A percentile compares a stretch with the other conserved stretches of the same genome.
These are phyloP conservation scores for Takifugu rubripes DNA, from an alignment of 2,797 vertebrate species.

Conservation along the genomic window DNA sequence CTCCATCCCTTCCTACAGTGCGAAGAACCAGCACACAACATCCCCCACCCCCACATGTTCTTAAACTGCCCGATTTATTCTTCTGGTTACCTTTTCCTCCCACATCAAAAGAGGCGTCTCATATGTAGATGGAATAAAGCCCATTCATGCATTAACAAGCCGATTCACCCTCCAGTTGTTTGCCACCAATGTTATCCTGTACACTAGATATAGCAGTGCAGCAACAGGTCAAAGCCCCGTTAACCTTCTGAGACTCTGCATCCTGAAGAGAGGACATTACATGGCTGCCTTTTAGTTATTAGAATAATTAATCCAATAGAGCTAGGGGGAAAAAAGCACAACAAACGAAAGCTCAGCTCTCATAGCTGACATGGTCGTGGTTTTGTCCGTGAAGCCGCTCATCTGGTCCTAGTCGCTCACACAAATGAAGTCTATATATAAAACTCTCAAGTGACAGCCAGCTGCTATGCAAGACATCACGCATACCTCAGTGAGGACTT, in stretches of 20 bases:
- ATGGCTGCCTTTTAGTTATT: too few relatives aligned
- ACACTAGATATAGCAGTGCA: slow-evolving; percentile 1
- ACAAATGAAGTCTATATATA: slow-evolving; percentile 78
- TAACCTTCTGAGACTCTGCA: too few relatives aligned
- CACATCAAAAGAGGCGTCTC: background rate
- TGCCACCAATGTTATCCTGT: slow-evolving; percentile 5
- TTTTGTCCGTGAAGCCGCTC: slow-evolving; percentile 52
- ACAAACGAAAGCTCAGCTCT: background rate
- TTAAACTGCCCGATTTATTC: background rate
- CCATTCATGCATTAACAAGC: slow-evolving; percentile 7
- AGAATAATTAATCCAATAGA: too few relatives aligned
- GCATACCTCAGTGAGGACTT: slow-evolving; percentile 64
- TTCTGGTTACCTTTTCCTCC: slow-evolving; percentile 26
- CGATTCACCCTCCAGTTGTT: slow-evolving; percentile 26
- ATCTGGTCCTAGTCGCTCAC: slow-evolving; percentile 51
- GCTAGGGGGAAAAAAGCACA: too few relatives aligned
- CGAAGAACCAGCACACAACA: slow-evolving; percentile 37
- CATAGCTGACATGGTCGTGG: slow-evolving; percentile 42
- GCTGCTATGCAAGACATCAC: slow-evolving; percentile 37
- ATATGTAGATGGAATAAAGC: slow-evolving; percentile 15
- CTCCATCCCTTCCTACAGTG: slow-evolving; percentile 24
- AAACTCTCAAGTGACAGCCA: slow-evolving; percentile 39
- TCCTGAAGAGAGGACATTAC: too few relatives aligned
- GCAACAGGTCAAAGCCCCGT: slow-evolving; percentile 1
- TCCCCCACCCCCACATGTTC: slow-evolving; percentile 37